phyloP scores from a whole-genome alignment of 2,797 vertebrate genomes.

The Smutsia temminckii region DNA sequence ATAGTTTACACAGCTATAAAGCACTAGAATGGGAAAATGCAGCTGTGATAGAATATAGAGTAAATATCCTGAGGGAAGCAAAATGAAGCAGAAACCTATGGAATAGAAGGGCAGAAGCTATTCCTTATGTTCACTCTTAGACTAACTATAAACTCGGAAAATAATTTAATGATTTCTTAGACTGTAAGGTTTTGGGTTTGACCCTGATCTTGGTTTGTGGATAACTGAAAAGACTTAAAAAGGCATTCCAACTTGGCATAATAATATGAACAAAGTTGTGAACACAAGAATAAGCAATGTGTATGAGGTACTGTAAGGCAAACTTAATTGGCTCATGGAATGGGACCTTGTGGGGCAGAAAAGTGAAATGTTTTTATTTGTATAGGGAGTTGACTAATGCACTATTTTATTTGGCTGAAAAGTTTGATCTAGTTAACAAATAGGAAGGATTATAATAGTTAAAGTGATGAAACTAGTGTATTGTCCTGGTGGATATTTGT shows the following conservation, averaged over 20 bases:
- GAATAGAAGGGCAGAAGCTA: neutral
- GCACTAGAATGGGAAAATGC: neutral
- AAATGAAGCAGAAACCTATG: neutral
- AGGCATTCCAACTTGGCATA: neutral
- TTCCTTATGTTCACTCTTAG: neutral
- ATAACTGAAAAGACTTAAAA: conserved; percentile 5
- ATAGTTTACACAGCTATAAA: neutral
- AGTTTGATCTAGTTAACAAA: neutral
- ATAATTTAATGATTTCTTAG: conserved; percentile 21
- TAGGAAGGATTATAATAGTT: neutral
- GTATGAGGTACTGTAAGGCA: neutral
- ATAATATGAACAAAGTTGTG: neutral
- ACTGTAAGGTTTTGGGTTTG: neutral
- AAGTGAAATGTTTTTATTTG: neutral
- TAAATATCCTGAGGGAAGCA: neutral
- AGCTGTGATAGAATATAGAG: neutral
- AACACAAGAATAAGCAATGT: neutral
- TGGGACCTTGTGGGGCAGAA: neutral
- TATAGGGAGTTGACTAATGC: neutral
- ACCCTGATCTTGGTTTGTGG: conserved; percentile 3
- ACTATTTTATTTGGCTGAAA: neutral
- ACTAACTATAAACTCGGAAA: neutral
- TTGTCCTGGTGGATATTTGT: neutral
- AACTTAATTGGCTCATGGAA: neutral
- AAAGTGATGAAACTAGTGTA: neutral